A percentile compares a stretch with the other conserved stretches of the same genome.
phyloP scores from a whole-genome alignment of 2,888 invertebrate genomes.

The Nymphalis polychloros region DNA sequence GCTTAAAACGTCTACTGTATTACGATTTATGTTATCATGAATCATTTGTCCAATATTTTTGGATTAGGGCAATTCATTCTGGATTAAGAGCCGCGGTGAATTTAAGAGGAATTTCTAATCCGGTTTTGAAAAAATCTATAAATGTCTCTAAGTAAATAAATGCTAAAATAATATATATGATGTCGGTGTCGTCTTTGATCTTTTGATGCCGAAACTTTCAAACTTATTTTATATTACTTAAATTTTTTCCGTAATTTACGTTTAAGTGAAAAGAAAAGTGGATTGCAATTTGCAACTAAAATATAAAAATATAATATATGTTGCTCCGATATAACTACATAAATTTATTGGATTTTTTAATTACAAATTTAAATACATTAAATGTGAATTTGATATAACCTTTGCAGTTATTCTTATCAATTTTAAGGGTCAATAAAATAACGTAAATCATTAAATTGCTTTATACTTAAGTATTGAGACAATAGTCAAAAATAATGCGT shows the following conservation, averaged over 20 bases:
- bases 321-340: too few relatives aligned
- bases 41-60: conserved; percentile 35
- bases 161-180: neutral
- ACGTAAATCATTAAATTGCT: neutral
- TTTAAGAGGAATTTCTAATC: conserved; percentile 5
- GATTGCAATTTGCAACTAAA: too few relatives aligned
- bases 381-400: too few relatives aligned
- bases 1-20: conserved; percentile 28
- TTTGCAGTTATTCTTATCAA: too few relatives aligned
- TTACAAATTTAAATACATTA: neutral
- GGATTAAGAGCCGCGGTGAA: conserved; percentile 14
- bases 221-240: too few relatives aligned
- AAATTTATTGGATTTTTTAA: neutral
- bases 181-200: neutral
- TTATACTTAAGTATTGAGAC: conserved; percentile 11
- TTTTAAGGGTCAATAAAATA: neutral
- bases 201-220: neutral
- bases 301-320: too few relatives aligned
- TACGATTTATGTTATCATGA: conserved; percentile 33
- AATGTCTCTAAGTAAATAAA: neutral
- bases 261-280: too few relatives aligned
- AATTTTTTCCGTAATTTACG: too few relatives aligned
- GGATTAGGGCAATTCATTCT: conserved; percentile 20
- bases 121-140: neutral
- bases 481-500: conserved; percentile 25